Percentiles rank a stretch among this genome's conserved stretches.
phyloP scores from a whole-genome alignment of 2,888 invertebrate genomes.

The Sphaerophoria rueppellii region DNA sequence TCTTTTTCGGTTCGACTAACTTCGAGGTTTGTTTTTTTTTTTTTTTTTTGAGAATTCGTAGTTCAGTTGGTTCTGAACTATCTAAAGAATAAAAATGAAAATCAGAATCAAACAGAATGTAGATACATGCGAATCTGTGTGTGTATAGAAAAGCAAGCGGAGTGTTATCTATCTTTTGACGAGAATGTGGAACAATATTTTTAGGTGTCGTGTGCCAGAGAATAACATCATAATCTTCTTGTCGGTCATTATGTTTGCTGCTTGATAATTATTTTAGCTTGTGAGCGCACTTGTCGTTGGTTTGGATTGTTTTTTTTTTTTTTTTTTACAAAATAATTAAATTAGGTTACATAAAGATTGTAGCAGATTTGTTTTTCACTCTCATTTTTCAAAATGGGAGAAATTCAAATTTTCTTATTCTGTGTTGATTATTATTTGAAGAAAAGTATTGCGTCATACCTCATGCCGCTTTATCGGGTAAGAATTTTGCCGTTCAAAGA shows the following conservation, averaged over 20 bases:
- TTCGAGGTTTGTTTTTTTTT: neutral
- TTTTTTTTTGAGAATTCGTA: neutral
- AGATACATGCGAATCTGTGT: too few relatives aligned
- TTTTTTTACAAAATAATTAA: slow-evolving; percentile 27
- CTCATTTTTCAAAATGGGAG: too few relatives aligned
- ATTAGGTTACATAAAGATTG: slow-evolving; percentile 40
- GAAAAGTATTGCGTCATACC: too few relatives aligned
- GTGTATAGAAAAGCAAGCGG: too few relatives aligned
- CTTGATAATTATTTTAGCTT: slow-evolving; percentile 18
- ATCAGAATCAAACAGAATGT: neutral
- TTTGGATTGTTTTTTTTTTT: slow-evolving; percentile 11
- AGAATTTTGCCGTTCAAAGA: too few relatives aligned
- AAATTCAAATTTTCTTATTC: too few relatives aligned
- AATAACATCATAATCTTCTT: slow-evolving; percentile 41
- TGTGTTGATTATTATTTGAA: too few relatives aligned
- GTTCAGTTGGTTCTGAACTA: slow-evolving; percentile 35
- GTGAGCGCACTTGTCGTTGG: slow-evolving; percentile 38
- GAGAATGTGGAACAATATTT: neutral
- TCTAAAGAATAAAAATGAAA: neutral
- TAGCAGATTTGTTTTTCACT: too few relatives aligned
- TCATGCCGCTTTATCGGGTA: too few relatives aligned
- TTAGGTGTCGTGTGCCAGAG: slow-evolving; percentile 48
- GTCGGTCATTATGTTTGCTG: neutral
- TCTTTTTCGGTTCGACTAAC: slow-evolving; percentile 22
- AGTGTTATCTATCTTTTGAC: neutral